Percentiles rank a stretch among this genome's conserved stretches.
phyloP scores from a whole-genome alignment of 2,113 vertebrate genomes.

The Bubo blakistoni region DNA sequence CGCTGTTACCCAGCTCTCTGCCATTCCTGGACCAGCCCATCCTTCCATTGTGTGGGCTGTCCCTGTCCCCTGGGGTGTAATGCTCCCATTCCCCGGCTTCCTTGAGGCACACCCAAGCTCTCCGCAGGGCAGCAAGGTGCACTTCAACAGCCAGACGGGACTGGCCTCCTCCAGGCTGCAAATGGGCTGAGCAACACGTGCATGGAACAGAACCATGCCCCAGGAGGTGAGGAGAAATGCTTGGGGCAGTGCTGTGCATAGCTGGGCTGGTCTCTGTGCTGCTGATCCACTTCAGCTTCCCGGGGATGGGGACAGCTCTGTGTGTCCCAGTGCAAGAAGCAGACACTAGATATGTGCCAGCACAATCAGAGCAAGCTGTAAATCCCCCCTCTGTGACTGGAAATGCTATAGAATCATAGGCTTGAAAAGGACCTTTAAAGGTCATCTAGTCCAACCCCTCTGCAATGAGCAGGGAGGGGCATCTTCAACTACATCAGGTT shows the following conservation, averaged over 20 bases:
- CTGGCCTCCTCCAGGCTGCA: background rate
- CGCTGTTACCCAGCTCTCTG: background rate
- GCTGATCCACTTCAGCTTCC: background rate
- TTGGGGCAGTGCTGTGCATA: accelerated
- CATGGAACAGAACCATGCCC: background rate
- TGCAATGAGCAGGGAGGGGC: background rate
- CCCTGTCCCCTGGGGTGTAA: background rate
- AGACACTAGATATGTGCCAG: accelerated
- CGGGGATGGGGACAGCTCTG: background rate
- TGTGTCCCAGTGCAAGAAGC: background rate
- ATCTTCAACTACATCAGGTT: background rate
- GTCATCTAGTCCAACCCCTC: background rate
- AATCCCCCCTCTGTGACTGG: background rate
- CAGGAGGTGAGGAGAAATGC: background rate
- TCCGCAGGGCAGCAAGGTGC: background rate
- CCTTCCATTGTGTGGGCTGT: background rate
- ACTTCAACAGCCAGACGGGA: background rate
- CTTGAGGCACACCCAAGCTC: background rate
- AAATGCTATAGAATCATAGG: background rate
- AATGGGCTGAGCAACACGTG: background rate
- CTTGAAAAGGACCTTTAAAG: background rate
- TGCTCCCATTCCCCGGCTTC: background rate
- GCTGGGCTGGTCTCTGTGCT: background rate
- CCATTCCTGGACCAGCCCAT: background rate
- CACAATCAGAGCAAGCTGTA: accelerated